phyloP scores from a whole-genome alignment of 2,888 invertebrate genomes.

The Plemyria rubiginata region DNA sequence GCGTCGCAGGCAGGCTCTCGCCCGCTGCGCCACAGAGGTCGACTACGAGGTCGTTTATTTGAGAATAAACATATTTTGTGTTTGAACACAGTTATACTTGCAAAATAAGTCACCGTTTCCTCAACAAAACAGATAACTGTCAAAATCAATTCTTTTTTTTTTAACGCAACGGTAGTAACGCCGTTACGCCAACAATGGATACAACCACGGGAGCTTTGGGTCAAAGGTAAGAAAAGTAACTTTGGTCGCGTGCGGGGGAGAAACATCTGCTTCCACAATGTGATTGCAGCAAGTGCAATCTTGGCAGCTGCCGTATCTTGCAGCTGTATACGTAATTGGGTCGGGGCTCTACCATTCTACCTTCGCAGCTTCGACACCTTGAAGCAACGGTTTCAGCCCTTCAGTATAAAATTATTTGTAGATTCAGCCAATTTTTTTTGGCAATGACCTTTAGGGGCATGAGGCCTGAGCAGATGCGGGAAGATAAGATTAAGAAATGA shows the following conservation, averaged over 20 bases:
- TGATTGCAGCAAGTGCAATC: slow-evolving; percentile 41
- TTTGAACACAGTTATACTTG: too few relatives aligned
- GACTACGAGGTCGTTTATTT: too few relatives aligned
- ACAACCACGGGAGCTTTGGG: slow-evolving; percentile 37
- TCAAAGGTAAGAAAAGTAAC: slow-evolving; percentile 54
- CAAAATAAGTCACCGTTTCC: slow-evolving; percentile 11
- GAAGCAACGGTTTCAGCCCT: slow-evolving; percentile 17
- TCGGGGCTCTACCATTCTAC: slow-evolving; percentile 25
- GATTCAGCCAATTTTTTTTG: slow-evolving; percentile 37
- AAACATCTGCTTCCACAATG: slow-evolving; percentile 38
- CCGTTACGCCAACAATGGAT: slow-evolving; percentile 20
- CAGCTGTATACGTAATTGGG: slow-evolving; percentile 41
- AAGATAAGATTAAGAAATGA: slow-evolving; percentile 42
- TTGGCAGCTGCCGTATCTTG: slow-evolving; percentile 34
- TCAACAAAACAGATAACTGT: slow-evolving; percentile 34
- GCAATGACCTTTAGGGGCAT: slow-evolving; percentile 33
- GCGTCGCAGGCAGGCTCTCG: too few relatives aligned
- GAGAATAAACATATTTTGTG: too few relatives aligned
- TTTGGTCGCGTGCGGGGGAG: slow-evolving; percentile 53
- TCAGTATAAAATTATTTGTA: slow-evolving; percentile 13
- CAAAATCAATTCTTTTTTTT: slow-evolving; percentile 19
- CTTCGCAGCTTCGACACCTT: slow-evolving; percentile 18
- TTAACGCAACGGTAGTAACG: slow-evolving; percentile 20
- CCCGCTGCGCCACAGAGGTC: too few relatives aligned
- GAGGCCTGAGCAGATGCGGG: slow-evolving; percentile 34